Conservation (phyloP, 2,113 vertebrate species). For the Glaucomys volans region DNA sequence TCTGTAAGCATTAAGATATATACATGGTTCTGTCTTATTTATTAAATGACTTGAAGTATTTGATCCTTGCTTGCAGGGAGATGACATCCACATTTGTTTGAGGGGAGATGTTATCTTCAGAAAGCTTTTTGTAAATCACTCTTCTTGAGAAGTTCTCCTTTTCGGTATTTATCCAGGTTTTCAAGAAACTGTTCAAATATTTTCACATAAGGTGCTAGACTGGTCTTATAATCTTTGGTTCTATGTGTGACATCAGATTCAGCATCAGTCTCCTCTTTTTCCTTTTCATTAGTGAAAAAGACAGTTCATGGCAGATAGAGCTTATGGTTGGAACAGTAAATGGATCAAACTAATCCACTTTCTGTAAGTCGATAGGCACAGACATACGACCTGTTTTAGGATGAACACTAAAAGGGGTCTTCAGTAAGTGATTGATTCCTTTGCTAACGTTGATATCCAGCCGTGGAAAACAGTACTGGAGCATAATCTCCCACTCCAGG, state of each 20-base stretch:
- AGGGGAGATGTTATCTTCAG: too few relatives aligned
- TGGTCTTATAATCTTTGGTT: conserved; percentile 94
- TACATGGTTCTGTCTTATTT: too few relatives aligned
- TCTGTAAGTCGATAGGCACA: conserved; percentile 94
- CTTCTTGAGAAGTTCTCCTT: conserved; percentile 90
- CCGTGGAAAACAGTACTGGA: too few relatives aligned
- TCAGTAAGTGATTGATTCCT: too few relatives aligned
- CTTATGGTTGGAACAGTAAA: conserved; percentile 95
- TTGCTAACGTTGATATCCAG: too few relatives aligned
- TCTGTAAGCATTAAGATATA: too few relatives aligned
- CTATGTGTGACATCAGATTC: conserved; percentile 87
- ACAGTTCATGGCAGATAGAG: conserved; percentile 92
- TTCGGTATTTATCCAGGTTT: conserved; percentile 88
- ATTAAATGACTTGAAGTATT: too few relatives aligned
- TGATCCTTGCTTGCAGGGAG: too few relatives aligned
- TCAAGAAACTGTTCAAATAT: conserved; percentile 95
- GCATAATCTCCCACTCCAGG: too few relatives aligned
- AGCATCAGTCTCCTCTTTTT: conserved; percentile 83
- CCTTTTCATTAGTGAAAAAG: conserved; percentile 83
- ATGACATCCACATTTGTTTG: too few relatives aligned
- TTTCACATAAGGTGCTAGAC: conserved; percentile 93
- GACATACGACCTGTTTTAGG: conserved; percentile 95
- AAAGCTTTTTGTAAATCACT: too few relatives aligned
- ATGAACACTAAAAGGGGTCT: too few relatives aligned
- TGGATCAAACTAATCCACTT: conserved; percentile 93